Evolutionary conservation across 2,888 invertebrate species (phyloP), one percentile per base, ranked within the genome.

Genomic region (Morpho helenor): DNA sequence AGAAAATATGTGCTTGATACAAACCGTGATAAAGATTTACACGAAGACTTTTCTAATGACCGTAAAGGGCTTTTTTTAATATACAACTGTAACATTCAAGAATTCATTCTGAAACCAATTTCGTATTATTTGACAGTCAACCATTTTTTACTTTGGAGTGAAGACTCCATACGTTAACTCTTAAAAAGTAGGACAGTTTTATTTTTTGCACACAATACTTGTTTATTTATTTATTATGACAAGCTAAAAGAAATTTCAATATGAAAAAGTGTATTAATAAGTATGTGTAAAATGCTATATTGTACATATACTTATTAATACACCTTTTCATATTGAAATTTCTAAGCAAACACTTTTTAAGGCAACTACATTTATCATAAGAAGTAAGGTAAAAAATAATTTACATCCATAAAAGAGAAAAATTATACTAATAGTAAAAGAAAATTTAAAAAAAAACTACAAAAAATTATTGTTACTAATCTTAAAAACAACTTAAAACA

Each of bases 61-160:
- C 41, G 16, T 51, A 51, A 43, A 43, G 23, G 23, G 31, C 7
- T 44, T 45, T 44, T 44, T 10, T 52, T 39, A 51, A 9, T 43
- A 52, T 44, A 45, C 52, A 45, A 10, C 31, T 44, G 31, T 44
- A 52, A 3, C 39, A 9, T 40, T 10, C 45, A 45, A 8, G 9
- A 45, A 39, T 45, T 10, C 45, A 7, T 52, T 52, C 39, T 39
- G 2, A 52, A 52, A 45, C 45, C 45, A 45, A 52, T 52, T 52
- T 58, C 55, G 49, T 61, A 58, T 45, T 58, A 63, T 58, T 63
- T 59, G 62, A 66, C 53, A 53, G 50, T 49, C 23, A 31, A 57
- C 60, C 61, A 61, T 58, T 61, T 61, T 61, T 61, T 55, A 61
- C 51, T 9, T 52, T 1, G 7, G 43, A 31, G 16, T 9, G 39